Conservation (phyloP, 1,140 invertebrate species). For the Lanistes nyassanus region DNA sequence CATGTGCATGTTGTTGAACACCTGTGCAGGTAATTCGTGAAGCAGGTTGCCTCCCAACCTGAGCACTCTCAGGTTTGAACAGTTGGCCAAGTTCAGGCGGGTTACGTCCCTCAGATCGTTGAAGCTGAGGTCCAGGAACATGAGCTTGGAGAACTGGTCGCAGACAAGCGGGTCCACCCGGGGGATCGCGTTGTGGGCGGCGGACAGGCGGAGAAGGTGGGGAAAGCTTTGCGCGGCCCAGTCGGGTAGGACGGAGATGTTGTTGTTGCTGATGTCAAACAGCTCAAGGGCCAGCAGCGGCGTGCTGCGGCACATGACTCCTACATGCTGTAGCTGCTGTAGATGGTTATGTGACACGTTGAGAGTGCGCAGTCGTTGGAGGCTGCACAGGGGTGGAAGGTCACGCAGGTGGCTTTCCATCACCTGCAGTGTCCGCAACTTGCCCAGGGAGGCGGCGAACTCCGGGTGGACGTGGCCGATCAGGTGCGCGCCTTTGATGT, state of each 20-base stretch:
- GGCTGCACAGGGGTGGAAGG: constrained; percentile 27
- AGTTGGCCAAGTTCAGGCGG: constrained; percentile 15
- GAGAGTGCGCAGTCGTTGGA: constrained; percentile 15
- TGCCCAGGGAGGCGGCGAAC: constrained; percentile 23
- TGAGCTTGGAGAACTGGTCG: constrained; percentile 16
- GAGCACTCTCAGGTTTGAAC: constrained; percentile 25
- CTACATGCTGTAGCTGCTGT: constrained; percentile 18
- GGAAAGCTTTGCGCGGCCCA: constrained; percentile 28
- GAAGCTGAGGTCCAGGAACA: constrained; percentile 32
- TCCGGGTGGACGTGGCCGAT: constrained; percentile 21
- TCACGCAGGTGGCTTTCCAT: constrained; percentile 23
- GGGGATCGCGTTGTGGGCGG: constrained; percentile 32
- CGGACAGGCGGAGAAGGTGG: constrained; percentile 27
- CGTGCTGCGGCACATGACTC: constrained; percentile 20
- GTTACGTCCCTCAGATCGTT: constrained; percentile 26
- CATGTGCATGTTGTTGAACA: constrained; percentile 8
- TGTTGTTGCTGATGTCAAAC: constrained; percentile 37
- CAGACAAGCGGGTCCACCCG: constrained; percentile 15
- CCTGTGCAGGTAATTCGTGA: constrained; percentile 6
- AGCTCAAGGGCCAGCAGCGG: constrained; percentile 19
- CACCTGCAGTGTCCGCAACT: constrained; percentile 29
- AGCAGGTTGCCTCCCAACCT: constrained; percentile 28
- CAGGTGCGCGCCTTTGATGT: constrained; percentile 30
- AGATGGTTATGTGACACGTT: constrained; percentile 35
- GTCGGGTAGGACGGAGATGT: constrained; percentile 19